Percentiles rank a stretch among this genome's conserved stretches.
These are phyloP conservation scores for Caenorhabditis afra DNA, from an alignment of 2,888 invertebrate species.

Conservation along the genomic window DNA sequence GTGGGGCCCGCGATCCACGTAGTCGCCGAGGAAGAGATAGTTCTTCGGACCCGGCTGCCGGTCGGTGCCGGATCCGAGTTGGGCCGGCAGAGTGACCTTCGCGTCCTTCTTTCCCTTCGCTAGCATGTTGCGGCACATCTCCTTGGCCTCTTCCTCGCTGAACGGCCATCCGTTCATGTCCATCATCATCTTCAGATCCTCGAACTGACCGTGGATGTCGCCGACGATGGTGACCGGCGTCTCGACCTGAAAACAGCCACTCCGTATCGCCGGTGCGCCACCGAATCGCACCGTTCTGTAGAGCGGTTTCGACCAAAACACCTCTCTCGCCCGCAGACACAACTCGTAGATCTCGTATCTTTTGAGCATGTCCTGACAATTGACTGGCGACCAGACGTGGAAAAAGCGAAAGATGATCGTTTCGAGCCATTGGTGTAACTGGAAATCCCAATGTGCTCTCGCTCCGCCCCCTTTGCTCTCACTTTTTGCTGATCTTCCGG, in stretches of 20 bases:
- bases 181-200: conserved; percentile 72
- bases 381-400: conserved; percentile 66
- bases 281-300: no score
- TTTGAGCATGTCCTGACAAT: conserved; percentile 70
- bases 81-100: conserved; percentile 17
- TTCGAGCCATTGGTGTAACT: conserved; percentile 64
- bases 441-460: background rate
- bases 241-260: conserved; percentile 84
- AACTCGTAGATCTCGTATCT: conserved; percentile 72
- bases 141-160: conserved; percentile 57
- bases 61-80: conserved; percentile 36
- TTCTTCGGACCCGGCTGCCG: conserved; percentile 77
- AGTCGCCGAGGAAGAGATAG: conserved; percentile 85
- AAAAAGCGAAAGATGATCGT: conserved; percentile 55
- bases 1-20: conserved; percentile 95
- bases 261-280: background rate
- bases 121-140: conserved; percentile 48
- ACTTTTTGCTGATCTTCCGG: conserved; percentile 47
- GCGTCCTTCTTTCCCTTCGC: conserved; percentile 14
- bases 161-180: conserved; percentile 71
- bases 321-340: conserved; percentile 72
- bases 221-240: conserved; percentile 98
- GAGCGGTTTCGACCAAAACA: conserved; percentile 69
- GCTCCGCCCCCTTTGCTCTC: background rate
- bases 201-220: conserved; percentile 98